Evolutionary conservation across 2,113 vertebrate species (phyloP).

Genomic region (Odontesthes bonariensis): DNA sequence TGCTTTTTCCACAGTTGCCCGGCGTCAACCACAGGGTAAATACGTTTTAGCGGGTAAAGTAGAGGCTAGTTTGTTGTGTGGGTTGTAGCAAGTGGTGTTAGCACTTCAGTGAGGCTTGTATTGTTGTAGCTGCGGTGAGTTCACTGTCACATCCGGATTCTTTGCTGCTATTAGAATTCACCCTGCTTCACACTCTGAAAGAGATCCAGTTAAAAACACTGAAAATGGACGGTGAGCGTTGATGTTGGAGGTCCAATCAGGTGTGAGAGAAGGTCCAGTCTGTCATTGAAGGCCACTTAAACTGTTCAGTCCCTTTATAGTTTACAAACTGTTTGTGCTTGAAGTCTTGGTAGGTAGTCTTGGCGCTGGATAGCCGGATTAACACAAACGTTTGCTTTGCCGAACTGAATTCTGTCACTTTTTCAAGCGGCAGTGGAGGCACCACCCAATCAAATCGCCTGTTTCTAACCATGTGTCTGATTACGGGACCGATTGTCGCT

Average conservation of each 20-base stretch:
- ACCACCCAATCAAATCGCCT: too few species aligned
- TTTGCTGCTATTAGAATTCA: constrained; percentile 32
- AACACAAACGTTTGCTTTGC: too few species aligned
- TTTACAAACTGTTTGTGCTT: constrained; percentile 24
- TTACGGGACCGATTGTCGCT: too few species aligned
- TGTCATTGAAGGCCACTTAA: constrained; percentile 27
- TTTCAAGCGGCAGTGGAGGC: too few species aligned
- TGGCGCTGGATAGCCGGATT: too few species aligned
- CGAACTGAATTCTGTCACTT: too few species aligned
- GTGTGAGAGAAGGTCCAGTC: constrained; percentile 20
- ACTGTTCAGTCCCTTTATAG: too few species aligned
- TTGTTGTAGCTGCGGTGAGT: constrained; percentile 40
- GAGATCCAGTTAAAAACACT: not conserved
- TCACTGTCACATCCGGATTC: constrained; percentile 50
- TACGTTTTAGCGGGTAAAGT: constrained; percentile 19
- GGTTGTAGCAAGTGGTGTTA: constrained; percentile 20
- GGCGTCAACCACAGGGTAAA: constrained; percentile 64
- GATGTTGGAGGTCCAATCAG: constrained; percentile 9
- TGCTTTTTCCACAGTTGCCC: constrained; percentile 62
- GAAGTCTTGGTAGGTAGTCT: constrained; percentile 19
- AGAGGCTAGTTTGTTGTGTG: constrained; percentile 40
- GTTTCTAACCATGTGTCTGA: too few species aligned
- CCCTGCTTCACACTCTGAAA: not conserved
- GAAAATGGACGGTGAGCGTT: not conserved
- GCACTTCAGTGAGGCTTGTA: constrained; percentile 28